Percentiles rank a stretch among this genome's conserved stretches.
Evolutionary conservation across 2,888 invertebrate genomes (phyloP).

Genomic region (Patella pellucida): DNA sequence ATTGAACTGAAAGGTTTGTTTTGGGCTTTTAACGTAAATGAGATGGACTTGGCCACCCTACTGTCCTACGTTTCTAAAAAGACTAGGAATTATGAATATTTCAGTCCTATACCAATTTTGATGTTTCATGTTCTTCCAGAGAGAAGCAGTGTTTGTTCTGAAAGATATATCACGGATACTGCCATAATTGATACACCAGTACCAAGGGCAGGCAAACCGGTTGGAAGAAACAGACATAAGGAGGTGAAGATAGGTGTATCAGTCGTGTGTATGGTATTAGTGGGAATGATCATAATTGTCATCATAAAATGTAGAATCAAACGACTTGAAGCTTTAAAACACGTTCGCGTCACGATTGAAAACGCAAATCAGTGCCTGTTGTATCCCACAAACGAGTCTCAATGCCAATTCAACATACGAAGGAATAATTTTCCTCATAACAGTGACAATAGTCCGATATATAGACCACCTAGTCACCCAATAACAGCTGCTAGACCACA

Average conservation of each 20-base stretch:
- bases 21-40: too few species aligned
- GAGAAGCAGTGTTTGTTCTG: slow-evolving; percentile 2
- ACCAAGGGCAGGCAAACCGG: neutral
- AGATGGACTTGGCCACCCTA: too few species aligned
- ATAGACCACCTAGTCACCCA: neutral
- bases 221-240: neutral
- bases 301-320: neutral
- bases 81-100: too few species aligned
- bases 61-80: too few species aligned
- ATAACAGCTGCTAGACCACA: neutral
- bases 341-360: neutral
- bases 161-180: neutral
- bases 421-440: neutral
- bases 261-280: neutral
- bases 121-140: neutral
- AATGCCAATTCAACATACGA: neutral
- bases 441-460: neutral
- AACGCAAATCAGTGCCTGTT: neutral
- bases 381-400: neutral
- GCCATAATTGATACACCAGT: neutral
- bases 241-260: neutral
- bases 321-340: neutral
- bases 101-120: too few species aligned
- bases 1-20: too few species aligned
- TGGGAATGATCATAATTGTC: neutral